A percentile compares a stretch with the other conserved stretches of the same genome.
These are phyloP conservation scores for Morphnarchus princeps DNA, from an alignment of 2,113 vertebrate genomes.

Conservation along the genomic window DNA sequence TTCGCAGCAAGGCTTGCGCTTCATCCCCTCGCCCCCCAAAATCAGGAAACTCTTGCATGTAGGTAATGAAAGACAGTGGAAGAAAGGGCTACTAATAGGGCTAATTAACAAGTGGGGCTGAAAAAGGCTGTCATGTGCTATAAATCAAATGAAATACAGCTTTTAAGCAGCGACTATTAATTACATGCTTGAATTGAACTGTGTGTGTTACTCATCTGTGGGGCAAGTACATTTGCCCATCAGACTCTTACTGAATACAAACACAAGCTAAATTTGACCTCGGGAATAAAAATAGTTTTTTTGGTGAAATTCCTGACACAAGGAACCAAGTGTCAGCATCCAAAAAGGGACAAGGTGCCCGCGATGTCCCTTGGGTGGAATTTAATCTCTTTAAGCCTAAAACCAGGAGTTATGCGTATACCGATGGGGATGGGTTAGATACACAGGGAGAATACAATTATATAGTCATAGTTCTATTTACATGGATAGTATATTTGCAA, in stretches of 20 bases:
- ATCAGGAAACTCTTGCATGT: background rate
- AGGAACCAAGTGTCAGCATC: background rate
- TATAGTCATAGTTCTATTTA: background rate
- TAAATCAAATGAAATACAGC: conserved; percentile 41
- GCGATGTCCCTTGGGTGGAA: background rate
- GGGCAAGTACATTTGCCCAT: background rate
- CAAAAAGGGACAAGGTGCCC: background rate
- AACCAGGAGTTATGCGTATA: background rate
- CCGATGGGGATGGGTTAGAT: background rate
- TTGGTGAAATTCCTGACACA: background rate
- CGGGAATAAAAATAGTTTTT: rapidly evolving
- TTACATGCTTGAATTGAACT: conserved; percentile 32
- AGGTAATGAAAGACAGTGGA: background rate
- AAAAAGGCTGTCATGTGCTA: conserved; percentile 6
- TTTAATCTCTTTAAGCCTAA: background rate
- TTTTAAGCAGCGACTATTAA: conserved; percentile 4
- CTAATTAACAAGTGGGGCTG: background rate
- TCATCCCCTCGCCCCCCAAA: background rate
- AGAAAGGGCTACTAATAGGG: background rate
- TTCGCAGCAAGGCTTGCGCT: background rate
- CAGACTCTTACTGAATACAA: background rate
- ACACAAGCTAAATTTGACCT: background rate
- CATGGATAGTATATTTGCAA: background rate
- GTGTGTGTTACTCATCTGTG: background rate
- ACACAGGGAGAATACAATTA: background rate